A percentile compares a stretch with the other conserved stretches of the same genome.
These are phyloP conservation scores for Malurus alboscapulatus DNA, from an alignment of 2,113 vertebrate species.

Conservation along the genomic window DNA sequence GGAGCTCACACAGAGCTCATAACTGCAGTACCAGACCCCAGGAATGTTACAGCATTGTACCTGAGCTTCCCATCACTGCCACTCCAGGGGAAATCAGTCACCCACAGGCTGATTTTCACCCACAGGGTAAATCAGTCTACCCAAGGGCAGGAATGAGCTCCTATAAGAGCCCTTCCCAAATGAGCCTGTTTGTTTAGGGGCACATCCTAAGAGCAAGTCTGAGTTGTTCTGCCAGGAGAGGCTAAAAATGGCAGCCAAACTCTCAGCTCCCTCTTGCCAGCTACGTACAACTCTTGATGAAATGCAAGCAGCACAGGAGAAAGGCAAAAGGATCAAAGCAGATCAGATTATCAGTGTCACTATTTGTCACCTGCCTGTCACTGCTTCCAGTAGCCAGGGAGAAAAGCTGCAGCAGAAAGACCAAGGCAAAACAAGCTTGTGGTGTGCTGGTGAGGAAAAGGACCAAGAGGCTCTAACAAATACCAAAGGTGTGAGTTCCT, in stretches of 20 bases:
- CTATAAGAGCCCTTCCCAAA: not conserved
- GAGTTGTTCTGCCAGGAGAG: not conserved
- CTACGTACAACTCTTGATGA: not conserved
- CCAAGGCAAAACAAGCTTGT: not conserved
- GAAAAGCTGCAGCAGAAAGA: not conserved
- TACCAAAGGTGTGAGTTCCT: not conserved
- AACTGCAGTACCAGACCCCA: accelerated
- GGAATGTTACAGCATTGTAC: accelerated
- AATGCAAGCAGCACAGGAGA: not conserved
- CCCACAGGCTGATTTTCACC: not conserved
- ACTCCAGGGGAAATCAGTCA: not conserved
- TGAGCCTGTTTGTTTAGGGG: no score
- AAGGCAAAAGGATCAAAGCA: not conserved
- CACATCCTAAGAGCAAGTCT: accelerated
- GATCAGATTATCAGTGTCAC: not conserved
- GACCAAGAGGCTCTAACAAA: not conserved
- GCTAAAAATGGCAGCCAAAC: not conserved
- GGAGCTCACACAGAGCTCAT: accelerated
- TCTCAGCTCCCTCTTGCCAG: not conserved
- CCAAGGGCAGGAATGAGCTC: not conserved
- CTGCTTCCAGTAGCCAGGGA: not conserved
- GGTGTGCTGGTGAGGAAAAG: not conserved
- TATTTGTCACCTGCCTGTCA: not conserved
- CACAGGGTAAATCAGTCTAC: no score
- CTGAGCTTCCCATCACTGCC: not conserved